Conservation (phyloP, 2,888 invertebrate species). For the Deilephila porcellus region DNA sequence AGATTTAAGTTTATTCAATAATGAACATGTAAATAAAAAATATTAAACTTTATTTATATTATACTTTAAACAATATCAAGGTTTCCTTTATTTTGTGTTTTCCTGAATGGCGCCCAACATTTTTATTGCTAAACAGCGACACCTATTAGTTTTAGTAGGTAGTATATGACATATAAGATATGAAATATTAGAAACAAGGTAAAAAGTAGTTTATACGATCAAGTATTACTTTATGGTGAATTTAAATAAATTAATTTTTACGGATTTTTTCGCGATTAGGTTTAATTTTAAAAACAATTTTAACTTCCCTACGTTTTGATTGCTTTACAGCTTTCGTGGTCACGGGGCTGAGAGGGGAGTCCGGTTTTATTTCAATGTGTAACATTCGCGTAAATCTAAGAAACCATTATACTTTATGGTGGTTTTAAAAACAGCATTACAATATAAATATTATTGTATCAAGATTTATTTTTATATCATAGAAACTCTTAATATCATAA, state of each 20-base stretch:
- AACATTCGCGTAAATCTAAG: too few species aligned
- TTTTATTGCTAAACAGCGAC: neutral
- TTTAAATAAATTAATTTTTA: too few species aligned
- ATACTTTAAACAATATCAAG: neutral
- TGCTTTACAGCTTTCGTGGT: too few species aligned
- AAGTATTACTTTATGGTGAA: too few species aligned
- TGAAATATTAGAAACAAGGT: neutral
- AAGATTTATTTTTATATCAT: neutral
- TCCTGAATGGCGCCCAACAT: neutral
- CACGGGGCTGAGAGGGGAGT: too few species aligned
- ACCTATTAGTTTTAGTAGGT: neutral
- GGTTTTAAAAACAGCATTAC: neutral
- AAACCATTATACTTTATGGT: too few species aligned
- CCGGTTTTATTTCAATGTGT: too few species aligned
- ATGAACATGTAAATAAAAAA: slow-evolving; percentile 5
- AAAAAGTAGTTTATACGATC: too few species aligned
- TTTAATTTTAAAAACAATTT: too few species aligned
- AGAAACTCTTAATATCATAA: neutral
- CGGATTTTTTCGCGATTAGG: too few species aligned
- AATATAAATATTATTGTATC: neutral
- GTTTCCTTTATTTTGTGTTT: neutral
- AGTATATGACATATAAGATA: neutral
- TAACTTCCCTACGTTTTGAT: too few species aligned
- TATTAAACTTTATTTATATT: neutral
- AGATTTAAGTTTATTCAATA: neutral